Conservation (phyloP, 2,113 vertebrate species). For the Psettodes erumei region DNA sequence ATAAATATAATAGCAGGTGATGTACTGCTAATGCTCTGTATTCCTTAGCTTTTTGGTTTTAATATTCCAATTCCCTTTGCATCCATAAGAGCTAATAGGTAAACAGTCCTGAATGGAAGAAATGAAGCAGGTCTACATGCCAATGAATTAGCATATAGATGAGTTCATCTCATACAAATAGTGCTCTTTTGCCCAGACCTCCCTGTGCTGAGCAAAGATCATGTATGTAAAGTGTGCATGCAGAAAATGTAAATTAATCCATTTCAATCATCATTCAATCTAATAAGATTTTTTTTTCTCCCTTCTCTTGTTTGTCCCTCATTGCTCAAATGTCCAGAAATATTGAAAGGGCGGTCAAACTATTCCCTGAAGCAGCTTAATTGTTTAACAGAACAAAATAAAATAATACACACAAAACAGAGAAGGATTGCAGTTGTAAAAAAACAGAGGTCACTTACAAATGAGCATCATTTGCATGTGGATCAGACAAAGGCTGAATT, state of each 20-base stretch:
- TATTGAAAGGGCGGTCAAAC: slow-evolving; percentile 68
- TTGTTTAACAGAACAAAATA: slow-evolving; percentile 71
- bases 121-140: slow-evolving; percentile 85
- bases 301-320: slow-evolving; percentile 73
- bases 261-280: slow-evolving; percentile 84
- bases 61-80: slow-evolving; percentile 83
- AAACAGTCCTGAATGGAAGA: slow-evolving; percentile 85
- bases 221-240: slow-evolving; percentile 86
- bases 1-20: slow-evolving; percentile 79
- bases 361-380: slow-evolving; percentile 70
- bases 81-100: slow-evolving; percentile 86
- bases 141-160: slow-evolving; percentile 90
- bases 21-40: slow-evolving; percentile 80
- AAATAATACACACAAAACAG: neutral
- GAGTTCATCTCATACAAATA: slow-evolving; percentile 88
- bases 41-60: slow-evolving; percentile 75
- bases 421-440: slow-evolving; percentile 1
- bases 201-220: slow-evolving; percentile 84
- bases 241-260: slow-evolving; percentile 86
- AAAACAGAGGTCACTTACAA: slow-evolving; percentile 39
- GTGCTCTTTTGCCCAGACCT: slow-evolving; percentile 85
- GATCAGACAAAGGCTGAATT: slow-evolving; percentile 41
- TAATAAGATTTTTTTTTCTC: slow-evolving; percentile 73
- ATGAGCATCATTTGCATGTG: slow-evolving; percentile 40
- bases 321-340: slow-evolving; percentile 78